These are phyloP conservation scores for Helicoverpa armigera DNA, from an alignment of 1,140 invertebrate genomes.

Conservation along the genomic window DNA sequence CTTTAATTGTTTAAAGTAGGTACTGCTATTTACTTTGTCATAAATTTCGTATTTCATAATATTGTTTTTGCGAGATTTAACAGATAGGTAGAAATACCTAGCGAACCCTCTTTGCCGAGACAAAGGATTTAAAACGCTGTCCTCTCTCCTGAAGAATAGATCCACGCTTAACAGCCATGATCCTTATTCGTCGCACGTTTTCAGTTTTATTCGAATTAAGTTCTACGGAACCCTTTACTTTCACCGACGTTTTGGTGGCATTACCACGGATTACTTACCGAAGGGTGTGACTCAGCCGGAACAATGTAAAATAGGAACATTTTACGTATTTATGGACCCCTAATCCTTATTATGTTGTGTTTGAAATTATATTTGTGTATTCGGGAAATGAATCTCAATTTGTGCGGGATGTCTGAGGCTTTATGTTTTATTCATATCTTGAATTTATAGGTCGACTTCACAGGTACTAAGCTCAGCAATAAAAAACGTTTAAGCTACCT, in stretches of 20 bases:
- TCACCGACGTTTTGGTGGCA: conserved; percentile 69
- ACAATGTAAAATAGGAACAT: conserved; percentile 47
- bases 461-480: not conserved
- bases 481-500: not conserved
- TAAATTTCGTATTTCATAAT: not conserved
- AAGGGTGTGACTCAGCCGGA: conserved; percentile 43
- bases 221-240: conserved; percentile 75
- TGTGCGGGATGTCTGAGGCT: not conserved
- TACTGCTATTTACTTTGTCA: not conserved
- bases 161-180: conserved; percentile 42
- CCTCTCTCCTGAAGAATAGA: conserved; percentile 44
- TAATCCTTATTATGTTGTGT: conserved; percentile 48
- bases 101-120: conserved; percentile 24
- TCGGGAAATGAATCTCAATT: conserved; percentile 34
- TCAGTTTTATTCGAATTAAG: conserved; percentile 81
- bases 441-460: not conserved
- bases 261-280: conserved; percentile 68
- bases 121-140: conserved; percentile 38
- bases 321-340: conserved; percentile 48
- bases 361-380: conserved; percentile 47
- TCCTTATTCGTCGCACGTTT: conserved; percentile 75
- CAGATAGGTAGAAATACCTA: not conserved
- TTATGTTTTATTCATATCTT: conserved; percentile 21
- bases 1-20: too few species aligned
- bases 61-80: conserved; percentile 22